Percentiles rank a stretch among this genome's conserved stretches.
Conservation (phyloP, 2,797 vertebrate genomes). For the Mallotus villosus region DNA sequence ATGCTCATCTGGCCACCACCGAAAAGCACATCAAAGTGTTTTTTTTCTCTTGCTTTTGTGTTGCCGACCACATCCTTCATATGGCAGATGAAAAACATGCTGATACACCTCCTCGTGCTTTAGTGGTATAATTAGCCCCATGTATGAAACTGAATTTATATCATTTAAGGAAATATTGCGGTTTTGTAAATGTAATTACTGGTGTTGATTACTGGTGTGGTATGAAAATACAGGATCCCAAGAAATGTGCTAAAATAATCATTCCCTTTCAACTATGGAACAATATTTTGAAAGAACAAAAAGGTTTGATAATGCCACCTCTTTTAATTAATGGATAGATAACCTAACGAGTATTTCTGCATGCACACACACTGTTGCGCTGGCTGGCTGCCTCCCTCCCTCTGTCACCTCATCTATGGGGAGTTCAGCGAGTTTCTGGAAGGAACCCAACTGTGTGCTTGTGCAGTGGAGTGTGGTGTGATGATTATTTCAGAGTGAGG, state of each 20-base stretch:
- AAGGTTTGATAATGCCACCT: too few species aligned
- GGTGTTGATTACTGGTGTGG: too few species aligned
- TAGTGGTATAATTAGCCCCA: neutral
- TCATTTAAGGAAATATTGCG: neutral
- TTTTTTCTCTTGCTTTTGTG: neutral
- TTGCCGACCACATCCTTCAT: neutral
- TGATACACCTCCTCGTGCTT: neutral
- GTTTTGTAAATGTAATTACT: too few species aligned
- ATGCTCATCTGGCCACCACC: neutral
- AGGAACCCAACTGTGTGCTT: slow-evolving; percentile 41
- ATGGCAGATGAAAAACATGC: neutral
- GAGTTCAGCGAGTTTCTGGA: slow-evolving; percentile 34
- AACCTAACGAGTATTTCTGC: neutral
- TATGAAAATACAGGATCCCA: too few species aligned
- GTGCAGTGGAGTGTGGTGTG: slow-evolving; percentile 42
- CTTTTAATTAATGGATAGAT: too few species aligned
- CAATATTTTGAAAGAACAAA: too few species aligned
- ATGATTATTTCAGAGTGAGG: slow-evolving; percentile 41
- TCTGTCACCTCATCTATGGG: slow-evolving; percentile 17
- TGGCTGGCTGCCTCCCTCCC: neutral
- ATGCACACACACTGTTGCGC: slow-evolving; percentile 4
- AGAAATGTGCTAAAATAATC: too few species aligned
- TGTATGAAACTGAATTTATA: neutral
- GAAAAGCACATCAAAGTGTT: neutral
- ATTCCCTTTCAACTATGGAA: too few species aligned